A percentile compares a stretch with the other conserved stretches of the same genome.
Evolutionary conservation across 1,140 invertebrate genomes (phyloP).

Genomic region (Macrostomum lignano): DNA sequence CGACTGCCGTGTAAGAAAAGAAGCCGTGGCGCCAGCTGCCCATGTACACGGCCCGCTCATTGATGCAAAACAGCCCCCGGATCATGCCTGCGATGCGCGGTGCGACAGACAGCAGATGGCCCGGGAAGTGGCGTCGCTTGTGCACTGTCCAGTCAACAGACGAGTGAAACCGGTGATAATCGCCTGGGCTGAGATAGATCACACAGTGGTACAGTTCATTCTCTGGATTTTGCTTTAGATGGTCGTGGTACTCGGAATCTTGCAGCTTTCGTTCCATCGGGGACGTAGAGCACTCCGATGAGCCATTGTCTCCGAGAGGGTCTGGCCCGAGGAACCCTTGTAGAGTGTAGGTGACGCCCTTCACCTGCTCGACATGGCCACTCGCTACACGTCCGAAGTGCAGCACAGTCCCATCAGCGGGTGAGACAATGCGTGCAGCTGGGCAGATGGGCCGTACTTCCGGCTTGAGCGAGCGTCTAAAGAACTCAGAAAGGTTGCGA

Average conservation of each 20-base stretch:
- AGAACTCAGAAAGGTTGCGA: conserved; percentile 65
- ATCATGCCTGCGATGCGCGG: neutral
- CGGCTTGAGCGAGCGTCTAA: conserved; percentile 49
- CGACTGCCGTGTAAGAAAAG: conserved; percentile 83
- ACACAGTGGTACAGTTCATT: conserved; percentile 67
- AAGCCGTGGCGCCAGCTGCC: conserved; percentile 81
- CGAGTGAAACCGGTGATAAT: conserved; percentile 94
- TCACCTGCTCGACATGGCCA: conserved; percentile 55
- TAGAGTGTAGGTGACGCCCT: conserved; percentile 74
- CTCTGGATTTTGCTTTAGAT: conserved; percentile 14
- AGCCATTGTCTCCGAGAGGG: neutral
- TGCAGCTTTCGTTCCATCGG: too few species aligned
- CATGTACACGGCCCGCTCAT: conserved; percentile 72
- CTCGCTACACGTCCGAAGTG: conserved; percentile 58
- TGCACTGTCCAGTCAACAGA: conserved; percentile 35
- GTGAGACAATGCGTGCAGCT: conserved; percentile 39
- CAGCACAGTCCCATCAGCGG: conserved; percentile 65
- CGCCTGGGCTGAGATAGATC: conserved; percentile 83
- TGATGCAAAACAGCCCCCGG: conserved; percentile 21
- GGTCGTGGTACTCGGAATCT: neutral
- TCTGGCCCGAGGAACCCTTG: conserved; percentile 51
- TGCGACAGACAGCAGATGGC: conserved; percentile 11
- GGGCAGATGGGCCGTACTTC: conserved; percentile 44
- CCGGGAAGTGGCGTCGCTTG: conserved; percentile 35
- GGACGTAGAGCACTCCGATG: neutral